Percentiles rank a stretch among this genome's conserved stretches.
Conservation (phyloP, 2,797 vertebrate genomes). For the Euphonia xanthogaster region DNA sequence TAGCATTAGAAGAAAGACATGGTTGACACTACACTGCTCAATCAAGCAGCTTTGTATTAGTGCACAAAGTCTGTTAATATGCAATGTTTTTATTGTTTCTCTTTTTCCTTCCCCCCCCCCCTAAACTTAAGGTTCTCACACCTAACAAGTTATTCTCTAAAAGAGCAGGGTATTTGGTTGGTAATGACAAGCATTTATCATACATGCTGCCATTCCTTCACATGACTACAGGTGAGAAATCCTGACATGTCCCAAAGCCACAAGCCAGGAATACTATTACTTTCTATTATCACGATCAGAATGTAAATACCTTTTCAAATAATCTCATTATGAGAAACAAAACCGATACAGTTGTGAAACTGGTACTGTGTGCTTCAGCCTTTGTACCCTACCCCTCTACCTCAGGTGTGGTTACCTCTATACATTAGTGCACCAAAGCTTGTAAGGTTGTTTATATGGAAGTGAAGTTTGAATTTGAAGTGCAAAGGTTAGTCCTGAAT, state of each 20-base stretch:
- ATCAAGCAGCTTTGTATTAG: conserved; percentile 71
- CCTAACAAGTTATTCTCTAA: conserved; percentile 9
- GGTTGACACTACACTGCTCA: conserved; percentile 72
- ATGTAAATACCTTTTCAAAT: neutral
- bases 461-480: neutral
- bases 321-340: neutral
- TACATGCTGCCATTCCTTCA: neutral
- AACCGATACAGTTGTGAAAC: neutral
- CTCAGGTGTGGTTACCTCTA: neutral
- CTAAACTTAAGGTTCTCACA: neutral
- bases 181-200: neutral
- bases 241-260: neutral
- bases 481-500: neutral
- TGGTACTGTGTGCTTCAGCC: neutral
- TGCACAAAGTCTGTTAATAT: conserved; percentile 69
- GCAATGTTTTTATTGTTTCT: conserved; percentile 56
- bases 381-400: neutral
- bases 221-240: neutral
- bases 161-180: neutral
- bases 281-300: neutral
- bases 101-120: rapidly evolving
- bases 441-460: neutral
- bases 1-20: conserved; percentile 80
- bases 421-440: neutral
- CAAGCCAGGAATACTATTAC: neutral